These are phyloP conservation scores for Telmatochromis brachygnathus DNA, from an alignment of 2,113 vertebrate species.

Conservation along the genomic window DNA sequence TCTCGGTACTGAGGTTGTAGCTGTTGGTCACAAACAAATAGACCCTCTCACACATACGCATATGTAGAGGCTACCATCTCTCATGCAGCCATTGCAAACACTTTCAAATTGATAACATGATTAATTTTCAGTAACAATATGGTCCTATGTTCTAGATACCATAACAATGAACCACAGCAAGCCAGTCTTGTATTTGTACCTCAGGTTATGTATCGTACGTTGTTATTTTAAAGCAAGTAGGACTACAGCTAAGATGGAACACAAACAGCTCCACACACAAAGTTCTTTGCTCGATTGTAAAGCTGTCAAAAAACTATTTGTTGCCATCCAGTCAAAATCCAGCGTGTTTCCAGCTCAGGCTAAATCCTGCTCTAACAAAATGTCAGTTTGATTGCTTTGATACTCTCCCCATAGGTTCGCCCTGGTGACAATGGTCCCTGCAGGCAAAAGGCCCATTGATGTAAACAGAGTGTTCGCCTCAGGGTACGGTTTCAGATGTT, in stretches of 20 bases:
- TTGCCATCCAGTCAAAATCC: background rate
- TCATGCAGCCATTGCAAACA: background rate
- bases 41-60: background rate
- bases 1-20: background rate
- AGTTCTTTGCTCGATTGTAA: background rate
- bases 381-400: background rate
- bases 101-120: background rate
- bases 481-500: slow-evolving; percentile 18
- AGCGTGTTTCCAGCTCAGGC: background rate
- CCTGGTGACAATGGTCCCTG: background rate
- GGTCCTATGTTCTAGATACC: background rate
- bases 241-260: background rate
- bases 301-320: background rate
- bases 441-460: background rate
- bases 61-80: background rate
- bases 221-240: slow-evolving; percentile 11
- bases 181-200: slow-evolving; percentile 35
- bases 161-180: background rate
- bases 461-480: slow-evolving; percentile 21
- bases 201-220: slow-evolving; percentile 38
- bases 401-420: background rate
- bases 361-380: slow-evolving; percentile 4
- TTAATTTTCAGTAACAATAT: background rate
- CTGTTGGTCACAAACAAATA: background rate
- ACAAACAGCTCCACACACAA: background rate